A percentile compares a stretch with the other conserved stretches of the same genome.
phyloP scores from a whole-genome alignment of 2,113 vertebrate species.

The Hassar affinis region DNA sequence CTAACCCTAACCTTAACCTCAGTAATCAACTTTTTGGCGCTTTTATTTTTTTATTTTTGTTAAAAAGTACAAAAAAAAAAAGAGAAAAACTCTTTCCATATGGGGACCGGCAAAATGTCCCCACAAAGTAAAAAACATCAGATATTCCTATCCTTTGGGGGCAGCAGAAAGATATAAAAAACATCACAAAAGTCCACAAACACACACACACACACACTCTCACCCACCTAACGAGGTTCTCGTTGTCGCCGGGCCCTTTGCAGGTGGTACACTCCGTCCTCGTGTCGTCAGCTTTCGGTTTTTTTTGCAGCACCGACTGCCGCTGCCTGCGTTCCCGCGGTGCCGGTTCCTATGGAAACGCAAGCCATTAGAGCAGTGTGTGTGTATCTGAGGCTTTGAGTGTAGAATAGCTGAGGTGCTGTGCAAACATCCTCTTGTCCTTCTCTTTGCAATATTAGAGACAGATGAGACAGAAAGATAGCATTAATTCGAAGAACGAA shows the following conservation, averaged over 20 bases:
- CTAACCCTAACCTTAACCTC: too few species aligned
- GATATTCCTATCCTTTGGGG: too few species aligned
- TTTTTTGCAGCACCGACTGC: conserved; percentile 88
- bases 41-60: too few species aligned
- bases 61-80: too few species aligned
- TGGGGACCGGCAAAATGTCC: too few species aligned
- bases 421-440: conserved; percentile 43
- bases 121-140: too few species aligned
- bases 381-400: conserved; percentile 14
- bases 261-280: conserved; percentile 92
- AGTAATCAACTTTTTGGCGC: too few species aligned
- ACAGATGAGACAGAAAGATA: conserved; percentile 27
- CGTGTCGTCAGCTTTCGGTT: conserved; percentile 90
- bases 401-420: conserved; percentile 32
- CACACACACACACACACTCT: too few species aligned
- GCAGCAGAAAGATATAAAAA: too few species aligned
- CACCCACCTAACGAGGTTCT: too few species aligned
- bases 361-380: conserved; percentile 57
- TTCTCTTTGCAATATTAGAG: conserved; percentile 47
- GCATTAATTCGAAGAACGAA: conserved; percentile 17
- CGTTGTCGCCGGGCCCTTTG: conserved; percentile 80
- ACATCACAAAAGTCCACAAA: too few species aligned
- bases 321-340: conserved; percentile 88
- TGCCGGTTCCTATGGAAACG: conserved; percentile 82
- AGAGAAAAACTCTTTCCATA: too few species aligned